Percentiles rank a stretch among this genome's conserved stretches.
phyloP scores from a whole-genome alignment of 2,113 vertebrate genomes.

The Amblyornis subalaris region DNA sequence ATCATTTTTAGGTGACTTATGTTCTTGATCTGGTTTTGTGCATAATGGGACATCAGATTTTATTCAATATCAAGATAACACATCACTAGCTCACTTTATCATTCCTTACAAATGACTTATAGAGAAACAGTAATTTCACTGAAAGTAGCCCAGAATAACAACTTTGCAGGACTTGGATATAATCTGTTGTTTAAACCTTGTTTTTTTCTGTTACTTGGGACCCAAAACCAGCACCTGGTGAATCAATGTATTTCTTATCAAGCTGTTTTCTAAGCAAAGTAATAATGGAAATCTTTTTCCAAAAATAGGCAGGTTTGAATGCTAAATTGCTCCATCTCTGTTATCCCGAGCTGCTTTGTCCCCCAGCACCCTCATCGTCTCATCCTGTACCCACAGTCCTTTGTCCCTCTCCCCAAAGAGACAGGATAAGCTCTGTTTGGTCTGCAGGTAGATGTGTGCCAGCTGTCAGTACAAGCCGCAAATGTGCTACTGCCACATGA shows the following conservation, averaged over 20 bases:
- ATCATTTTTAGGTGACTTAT: neutral
- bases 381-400: neutral
- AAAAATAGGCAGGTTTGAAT: neutral
- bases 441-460: neutral
- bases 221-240: neutral
- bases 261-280: neutral
- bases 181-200: neutral
- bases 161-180: neutral
- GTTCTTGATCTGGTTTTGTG: neutral
- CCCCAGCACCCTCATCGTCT: rapidly evolving
- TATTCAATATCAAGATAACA: neutral
- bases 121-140: neutral
- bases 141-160: neutral
- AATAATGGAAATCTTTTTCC: neutral
- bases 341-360: neutral
- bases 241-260: neutral
- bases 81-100: neutral
- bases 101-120: neutral
- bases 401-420: neutral
- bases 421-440: neutral
- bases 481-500: neutral
- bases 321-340: neutral
- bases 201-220: neutral
- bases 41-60: neutral
- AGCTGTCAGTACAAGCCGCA: neutral